These are phyloP conservation scores for Sebastes minor DNA, from an alignment of 2,797 vertebrate species.

Conservation along the genomic window DNA sequence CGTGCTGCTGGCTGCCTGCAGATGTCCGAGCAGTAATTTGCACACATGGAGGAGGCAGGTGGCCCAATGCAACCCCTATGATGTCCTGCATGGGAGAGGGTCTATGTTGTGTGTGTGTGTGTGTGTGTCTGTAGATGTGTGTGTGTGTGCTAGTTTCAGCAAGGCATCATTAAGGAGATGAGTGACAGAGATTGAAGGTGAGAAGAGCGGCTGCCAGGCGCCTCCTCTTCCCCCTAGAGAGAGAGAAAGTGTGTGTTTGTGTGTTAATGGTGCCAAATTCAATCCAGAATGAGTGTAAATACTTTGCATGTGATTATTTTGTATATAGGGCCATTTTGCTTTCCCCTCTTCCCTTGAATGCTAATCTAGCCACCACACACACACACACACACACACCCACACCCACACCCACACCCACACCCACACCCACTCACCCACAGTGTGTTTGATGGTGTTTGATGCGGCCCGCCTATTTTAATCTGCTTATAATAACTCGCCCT, in stretches of 20 bases:
- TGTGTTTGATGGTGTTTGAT: slow-evolving; percentile 70
- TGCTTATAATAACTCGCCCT: slow-evolving; percentile 66
- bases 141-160: slow-evolving; percentile 26
- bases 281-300: slow-evolving; percentile 39
- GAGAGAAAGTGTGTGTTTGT: not conserved
- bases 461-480: slow-evolving; percentile 73
- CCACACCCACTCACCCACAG: slow-evolving; percentile 1
- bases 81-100: slow-evolving; percentile 46
- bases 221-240: slow-evolving; percentile 28
- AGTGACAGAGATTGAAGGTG: slow-evolving; percentile 63
- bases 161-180: slow-evolving; percentile 65
- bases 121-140: not conserved
- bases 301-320: slow-evolving; percentile 58
- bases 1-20: slow-evolving; percentile 49
- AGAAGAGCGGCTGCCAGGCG: slow-evolving; percentile 39
- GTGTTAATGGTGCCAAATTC: slow-evolving; percentile 52
- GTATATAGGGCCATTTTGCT: slow-evolving; percentile 39
- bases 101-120: not conserved
- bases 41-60: slow-evolving; percentile 68
- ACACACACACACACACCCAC: not conserved
- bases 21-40: slow-evolving; percentile 71
- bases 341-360: slow-evolving; percentile 40
- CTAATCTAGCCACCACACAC: slow-evolving; percentile 41
- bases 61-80: slow-evolving; percentile 47
- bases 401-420: not conserved